Evolutionary conservation across 2,797 vertebrate genomes (phyloP), one percentile per base, ranked within the genome.

Genomic region (Triplophysa bombifrons): DNA sequence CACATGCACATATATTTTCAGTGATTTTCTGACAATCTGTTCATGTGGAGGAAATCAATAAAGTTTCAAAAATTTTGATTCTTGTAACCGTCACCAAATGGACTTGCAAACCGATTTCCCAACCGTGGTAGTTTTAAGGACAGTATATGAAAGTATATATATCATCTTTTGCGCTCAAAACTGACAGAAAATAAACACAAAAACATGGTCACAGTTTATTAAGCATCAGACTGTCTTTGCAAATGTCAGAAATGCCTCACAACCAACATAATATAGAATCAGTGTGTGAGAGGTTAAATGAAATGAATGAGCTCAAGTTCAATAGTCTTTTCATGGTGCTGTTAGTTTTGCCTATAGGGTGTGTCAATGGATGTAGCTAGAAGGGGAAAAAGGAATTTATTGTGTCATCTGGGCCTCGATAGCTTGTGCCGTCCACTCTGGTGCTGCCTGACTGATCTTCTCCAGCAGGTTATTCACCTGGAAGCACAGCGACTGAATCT

Each of bases 341-440:
- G 73, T 72, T 55, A 77, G 50, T 55, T 79, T 77, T 81, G 81
- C 56, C 72, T 9, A 19, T 17, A 65, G 73, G 68, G 38, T 19
- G 13, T 48, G 27, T 61, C 13, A 72, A 4, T 27, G 22, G 44
- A 25, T 63, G 50, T 44, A n/a, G 65, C 22, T 58, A 48, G 30
- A 58, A 9, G 16, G 19, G 68, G 10, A n/a, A 65, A 3, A 30
- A 2, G 3, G 27, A 3, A 25, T 85, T 94, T 92, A 99, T 83
- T 99, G 98, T 79, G 96, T 95, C 98, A 99, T 99, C 90, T 99
- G 97, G 38, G 95, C 91, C 80, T 99, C 98, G 96, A 99, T 95
- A 8, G 98, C 97, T 82, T 98, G 97, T 0, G 96, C 96, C 0
- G 98, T 97, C 98, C 98, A 99, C 84, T 99, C 98, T 0, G 98